Conservation (phyloP, 2,113 vertebrate genomes). For the Rissa tridactyla region DNA sequence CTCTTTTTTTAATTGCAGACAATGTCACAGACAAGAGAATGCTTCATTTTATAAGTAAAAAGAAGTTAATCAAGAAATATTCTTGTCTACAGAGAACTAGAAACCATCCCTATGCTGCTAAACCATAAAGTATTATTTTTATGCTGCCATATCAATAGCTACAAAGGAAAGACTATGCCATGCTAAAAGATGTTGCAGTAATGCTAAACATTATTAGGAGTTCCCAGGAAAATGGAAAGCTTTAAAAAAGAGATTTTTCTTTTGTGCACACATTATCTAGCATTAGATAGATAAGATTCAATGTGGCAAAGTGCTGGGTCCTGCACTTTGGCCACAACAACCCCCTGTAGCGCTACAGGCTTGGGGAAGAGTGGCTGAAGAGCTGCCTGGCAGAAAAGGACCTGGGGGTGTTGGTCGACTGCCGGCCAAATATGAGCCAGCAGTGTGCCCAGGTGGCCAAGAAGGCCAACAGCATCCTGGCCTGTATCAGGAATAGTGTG, state of each 20-base stretch:
- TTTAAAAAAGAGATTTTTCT: not conserved
- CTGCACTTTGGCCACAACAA: not conserved
- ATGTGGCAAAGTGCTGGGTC: rapidly evolving
- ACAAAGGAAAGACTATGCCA: not conserved
- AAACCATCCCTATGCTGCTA: not conserved
- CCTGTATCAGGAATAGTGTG: rapidly evolving
- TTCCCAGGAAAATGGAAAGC: not conserved
- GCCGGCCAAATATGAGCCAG: rapidly evolving
- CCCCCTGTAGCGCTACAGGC: rapidly evolving
- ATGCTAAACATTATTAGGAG: not conserved
- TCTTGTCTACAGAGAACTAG: not conserved
- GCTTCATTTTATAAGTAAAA: constrained; percentile 3
- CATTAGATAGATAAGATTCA: not conserved
- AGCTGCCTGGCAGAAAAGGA: not conserved
- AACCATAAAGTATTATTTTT: not conserved
- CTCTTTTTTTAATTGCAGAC: not conserved
- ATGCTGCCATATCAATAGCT: not conserved
- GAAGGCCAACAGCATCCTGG: not conserved
- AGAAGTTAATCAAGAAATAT: not conserved
- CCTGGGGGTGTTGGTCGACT: rapidly evolving
- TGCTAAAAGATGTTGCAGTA: not conserved
- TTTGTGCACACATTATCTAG: not conserved
- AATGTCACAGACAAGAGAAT: not conserved
- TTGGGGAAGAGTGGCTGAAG: not conserved
- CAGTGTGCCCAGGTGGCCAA: not conserved